phyloP scores from a whole-genome alignment of 1,140 invertebrate genomes.

The Bombus terrestris region DNA sequence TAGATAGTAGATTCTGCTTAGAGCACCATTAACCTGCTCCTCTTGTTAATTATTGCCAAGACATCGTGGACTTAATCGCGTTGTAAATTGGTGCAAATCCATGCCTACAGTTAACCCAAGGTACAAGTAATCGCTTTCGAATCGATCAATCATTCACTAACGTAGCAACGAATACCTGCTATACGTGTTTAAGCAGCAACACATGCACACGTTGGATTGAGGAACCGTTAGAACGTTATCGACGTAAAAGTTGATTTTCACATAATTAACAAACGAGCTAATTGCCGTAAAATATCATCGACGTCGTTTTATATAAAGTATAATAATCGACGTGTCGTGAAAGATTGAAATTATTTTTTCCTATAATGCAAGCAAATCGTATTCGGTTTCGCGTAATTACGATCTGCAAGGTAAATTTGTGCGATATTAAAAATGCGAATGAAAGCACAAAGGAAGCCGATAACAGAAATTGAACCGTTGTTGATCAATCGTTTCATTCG shows the following conservation, averaged over 20 bases:
- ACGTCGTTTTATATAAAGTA: no score
- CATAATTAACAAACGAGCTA: neutral
- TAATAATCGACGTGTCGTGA: neutral
- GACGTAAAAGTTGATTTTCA: neutral
- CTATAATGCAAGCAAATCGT: neutral
- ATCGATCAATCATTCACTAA: conserved; percentile 58
- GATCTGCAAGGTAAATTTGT: neutral
- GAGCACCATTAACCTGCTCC: conserved; percentile 25
- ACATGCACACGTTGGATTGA: neutral
- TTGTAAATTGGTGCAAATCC: conserved; percentile 48
- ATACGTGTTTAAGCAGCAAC: conserved; percentile 18
- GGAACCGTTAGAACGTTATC: conserved; percentile 28
- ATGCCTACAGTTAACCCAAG: conserved; percentile 33
- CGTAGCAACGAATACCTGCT: conserved; percentile 40
- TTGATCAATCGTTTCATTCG: no score
- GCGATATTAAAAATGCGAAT: neutral
- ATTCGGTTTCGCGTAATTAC: neutral
- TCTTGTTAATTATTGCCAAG: conserved; percentile 57
- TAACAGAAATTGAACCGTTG: neutral
- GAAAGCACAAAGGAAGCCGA: neutral
- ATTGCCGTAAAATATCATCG: no score
- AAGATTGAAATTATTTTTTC: neutral
- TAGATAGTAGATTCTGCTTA: conserved; percentile 15
- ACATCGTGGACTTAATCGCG: conserved; percentile 40
- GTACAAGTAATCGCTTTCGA: conserved; percentile 44